Evolutionary conservation across 2,888 invertebrate genomes (phyloP).

Genomic region (Emmelina monodactyla): DNA sequence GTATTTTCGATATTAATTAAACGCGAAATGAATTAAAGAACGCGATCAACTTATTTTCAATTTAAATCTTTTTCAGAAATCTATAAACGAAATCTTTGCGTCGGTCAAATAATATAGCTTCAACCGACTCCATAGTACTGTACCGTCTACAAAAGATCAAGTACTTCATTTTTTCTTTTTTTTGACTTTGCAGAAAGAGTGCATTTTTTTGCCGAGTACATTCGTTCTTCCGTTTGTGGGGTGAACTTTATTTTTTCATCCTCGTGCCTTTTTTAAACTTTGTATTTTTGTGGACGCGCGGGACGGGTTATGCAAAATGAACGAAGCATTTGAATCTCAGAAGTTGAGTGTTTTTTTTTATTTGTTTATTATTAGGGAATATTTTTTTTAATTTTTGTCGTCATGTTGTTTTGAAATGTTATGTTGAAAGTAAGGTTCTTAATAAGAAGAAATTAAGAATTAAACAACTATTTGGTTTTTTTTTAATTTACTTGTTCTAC

Average conservation of each 20-base stretch:
- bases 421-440: neutral
- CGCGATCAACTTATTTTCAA: too few relatives aligned
- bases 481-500: neutral
- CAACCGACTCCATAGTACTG: constrained; percentile 22
- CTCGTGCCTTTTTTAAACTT: constrained; percentile 42
- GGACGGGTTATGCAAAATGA: constrained; percentile 1
- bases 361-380: neutral
- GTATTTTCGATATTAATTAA: too few relatives aligned
- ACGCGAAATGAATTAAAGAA: too few relatives aligned
- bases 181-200: constrained; percentile 32
- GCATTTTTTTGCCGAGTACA: constrained; percentile 46
- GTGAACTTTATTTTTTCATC: constrained; percentile 34
- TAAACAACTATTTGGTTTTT: too few relatives aligned
- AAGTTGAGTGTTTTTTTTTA: neutral
- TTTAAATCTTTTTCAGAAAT: too few relatives aligned
- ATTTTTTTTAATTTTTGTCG: neutral
- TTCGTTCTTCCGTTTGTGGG: constrained; percentile 42
- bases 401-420: neutral
- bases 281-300: constrained; percentile 7
- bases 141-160: constrained; percentile 51
- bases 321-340: neutral
- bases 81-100: too few relatives aligned
- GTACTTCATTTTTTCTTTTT: too few relatives aligned
- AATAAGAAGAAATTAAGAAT: too few relatives aligned
- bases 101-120: too few relatives aligned